These are phyloP conservation scores for Dorcus hopei DNA, from an alignment of 2,888 invertebrate species.

Conservation along the genomic window DNA sequence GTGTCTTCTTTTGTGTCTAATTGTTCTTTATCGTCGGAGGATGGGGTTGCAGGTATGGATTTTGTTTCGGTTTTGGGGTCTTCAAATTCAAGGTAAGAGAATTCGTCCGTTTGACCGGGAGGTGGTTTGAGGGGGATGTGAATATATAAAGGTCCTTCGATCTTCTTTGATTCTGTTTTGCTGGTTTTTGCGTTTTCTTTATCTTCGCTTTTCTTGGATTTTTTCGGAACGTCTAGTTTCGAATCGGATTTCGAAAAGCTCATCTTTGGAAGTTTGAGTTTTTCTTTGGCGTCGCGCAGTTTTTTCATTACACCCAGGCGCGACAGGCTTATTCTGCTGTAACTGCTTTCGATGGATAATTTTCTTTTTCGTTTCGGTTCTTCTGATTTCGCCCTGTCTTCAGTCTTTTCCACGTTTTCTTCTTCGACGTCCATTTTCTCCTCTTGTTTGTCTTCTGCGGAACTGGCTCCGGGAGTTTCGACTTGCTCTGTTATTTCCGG, in stretches of 20 bases:
- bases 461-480: background rate
- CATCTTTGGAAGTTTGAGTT: conserved; percentile 37
- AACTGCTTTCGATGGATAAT: conserved; percentile 32
- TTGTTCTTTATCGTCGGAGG: conserved; percentile 11
- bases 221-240: conserved; percentile 16
- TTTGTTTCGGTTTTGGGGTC: conserved; percentile 23
- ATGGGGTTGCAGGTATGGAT: conserved; percentile 24
- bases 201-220: conserved; percentile 14
- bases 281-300: conserved; percentile 36
- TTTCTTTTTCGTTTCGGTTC: conserved; percentile 33
- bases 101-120: conserved; percentile 44
- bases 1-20: conserved; percentile 6
- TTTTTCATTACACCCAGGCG: conserved; percentile 33
- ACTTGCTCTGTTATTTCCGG: conserved; percentile 10
- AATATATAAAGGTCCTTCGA: conserved; percentile 41
- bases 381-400: conserved; percentile 29
- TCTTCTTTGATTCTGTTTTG: conserved; percentile 21
- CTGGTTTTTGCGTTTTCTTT: conserved; percentile 10
- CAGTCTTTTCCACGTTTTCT: background rate
- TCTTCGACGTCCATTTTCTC: conserved; percentile 12
- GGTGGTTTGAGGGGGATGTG: conserved; percentile 48
- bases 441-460: background rate
- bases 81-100: conserved; percentile 42
- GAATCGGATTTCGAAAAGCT: conserved; percentile 23
- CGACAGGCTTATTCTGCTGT: conserved; percentile 33